Base-by-base conservation (phyloP, 2,113 vertebrate genomes). In the Amazona guildingii region DNA sequence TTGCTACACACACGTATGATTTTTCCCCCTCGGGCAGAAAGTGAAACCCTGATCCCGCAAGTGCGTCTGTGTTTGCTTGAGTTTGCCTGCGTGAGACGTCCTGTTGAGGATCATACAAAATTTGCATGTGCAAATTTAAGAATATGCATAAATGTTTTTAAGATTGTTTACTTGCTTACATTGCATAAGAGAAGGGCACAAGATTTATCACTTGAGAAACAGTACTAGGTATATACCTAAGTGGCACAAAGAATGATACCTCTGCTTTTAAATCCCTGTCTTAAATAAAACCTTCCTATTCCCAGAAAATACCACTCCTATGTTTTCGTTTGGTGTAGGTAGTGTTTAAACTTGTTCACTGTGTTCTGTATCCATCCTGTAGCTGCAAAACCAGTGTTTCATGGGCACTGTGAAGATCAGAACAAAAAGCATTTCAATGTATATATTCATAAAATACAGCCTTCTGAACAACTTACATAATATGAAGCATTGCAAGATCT, bases 51-150 rank as follows among this genome's bases (percentile, higher is more conserved):
- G 48, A n/a, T 63, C 20, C 41, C 35, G 5, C 11, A 28, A 23
- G 6, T 18, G 16, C 15, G 27, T 49, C 5, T 44, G 18, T 7
- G 7, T 91, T 92, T 57, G 31, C 1, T 5, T 75, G 41, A 28
- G 31, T 94, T n/a, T 52, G 41, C 27, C 23, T 48, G 23, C 1
- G 0, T 54, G 28, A 63, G 13, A 52, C 0, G 1, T 62, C 44
- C 41, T 37, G 3, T 0, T 29, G 46, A 69, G 69, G 27, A 64
- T n/a, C 11, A 29, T 17, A 31, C 14, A 11, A 27, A 77, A 20
- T 94, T 44, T 67, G 19, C n/a, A 8, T 35, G 27, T 62, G 37
- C 33, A 85, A 63, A 74, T 87, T 52, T 46, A 28, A 51, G 44
- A 78, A 21, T 41, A 35, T 15, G 16, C 17, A 49, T 61, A 57